phyloP scores from a whole-genome alignment of 2,113 vertebrate genomes.

The Hylia prasina region DNA sequence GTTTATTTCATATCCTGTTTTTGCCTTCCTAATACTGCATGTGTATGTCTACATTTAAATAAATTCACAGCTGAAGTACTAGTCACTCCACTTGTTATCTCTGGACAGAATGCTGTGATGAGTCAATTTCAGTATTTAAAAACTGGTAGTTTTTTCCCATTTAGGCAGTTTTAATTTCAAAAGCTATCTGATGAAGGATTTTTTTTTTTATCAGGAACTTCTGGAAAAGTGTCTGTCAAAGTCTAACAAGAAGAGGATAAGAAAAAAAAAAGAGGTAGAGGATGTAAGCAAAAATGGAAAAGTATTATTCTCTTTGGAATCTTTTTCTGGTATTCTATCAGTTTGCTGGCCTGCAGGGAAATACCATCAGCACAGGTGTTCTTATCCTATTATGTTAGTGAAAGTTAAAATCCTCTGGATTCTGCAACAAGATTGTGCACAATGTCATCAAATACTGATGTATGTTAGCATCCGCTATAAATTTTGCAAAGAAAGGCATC shows the following conservation, averaged over 20 bases:
- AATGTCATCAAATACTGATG: not conserved
- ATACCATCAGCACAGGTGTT: not conserved
- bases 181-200: not conserved
- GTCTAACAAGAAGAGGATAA: not conserved
- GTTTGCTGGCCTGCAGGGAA: not conserved
- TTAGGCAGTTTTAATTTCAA: slow-evolving; percentile 53
- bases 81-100: slow-evolving; percentile 59
- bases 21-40: slow-evolving; percentile 64
- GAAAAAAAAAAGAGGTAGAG: not conserved
- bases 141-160: not conserved
- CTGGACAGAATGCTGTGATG: slow-evolving; percentile 39
- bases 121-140: slow-evolving; percentile 52
- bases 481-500: not conserved
- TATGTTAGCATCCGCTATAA: not conserved
- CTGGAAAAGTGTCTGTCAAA: not conserved
- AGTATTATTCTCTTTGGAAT: not conserved
- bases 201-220: not conserved
- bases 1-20: slow-evolving; percentile 82
- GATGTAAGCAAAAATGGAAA: not conserved
- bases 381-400: not conserved
- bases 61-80: slow-evolving; percentile 66
- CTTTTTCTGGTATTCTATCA: not conserved
- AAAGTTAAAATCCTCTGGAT: not conserved
- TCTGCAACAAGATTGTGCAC: not conserved
- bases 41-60: slow-evolving; percentile 76